A percentile compares a stretch with the other conserved stretches of the same genome.
Evolutionary conservation across 37 sponge, comb jelly and placozoan genomes (phyloP).

Genomic region (Beroe forskalii): DNA sequence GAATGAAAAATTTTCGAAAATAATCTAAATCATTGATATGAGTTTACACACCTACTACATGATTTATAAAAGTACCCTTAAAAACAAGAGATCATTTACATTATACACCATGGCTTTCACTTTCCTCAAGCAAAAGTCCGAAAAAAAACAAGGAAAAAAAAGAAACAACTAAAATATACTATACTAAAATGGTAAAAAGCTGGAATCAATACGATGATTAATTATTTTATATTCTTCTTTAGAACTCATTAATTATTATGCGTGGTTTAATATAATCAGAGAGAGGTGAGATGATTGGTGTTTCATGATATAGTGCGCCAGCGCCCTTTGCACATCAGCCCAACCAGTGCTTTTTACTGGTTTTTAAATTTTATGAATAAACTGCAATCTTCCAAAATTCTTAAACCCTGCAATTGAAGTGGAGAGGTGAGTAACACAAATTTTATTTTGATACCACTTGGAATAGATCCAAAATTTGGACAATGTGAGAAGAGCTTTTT

Average conservation of each 20-base stretch:
- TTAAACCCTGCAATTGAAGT: too few species aligned
- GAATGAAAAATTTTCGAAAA: too few species aligned
- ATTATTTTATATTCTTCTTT: too few species aligned
- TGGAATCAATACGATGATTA: background rate
- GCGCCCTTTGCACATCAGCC: constrained; percentile 4
- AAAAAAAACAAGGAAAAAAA: background rate
- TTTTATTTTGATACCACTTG: too few species aligned
- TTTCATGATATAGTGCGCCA: constrained; percentile 25
- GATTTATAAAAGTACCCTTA: background rate
- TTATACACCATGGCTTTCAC: background rate
- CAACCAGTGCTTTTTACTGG: background rate
- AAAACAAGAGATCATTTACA: background rate
- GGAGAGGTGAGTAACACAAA: too few species aligned
- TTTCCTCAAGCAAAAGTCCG: background rate
- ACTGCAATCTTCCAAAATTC: too few species aligned
- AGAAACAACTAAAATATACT: background rate
- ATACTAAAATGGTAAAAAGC: background rate
- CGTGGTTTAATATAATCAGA: background rate
- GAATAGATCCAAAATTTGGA: too few species aligned
- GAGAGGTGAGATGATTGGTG: background rate
- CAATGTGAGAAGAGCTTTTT: too few species aligned
- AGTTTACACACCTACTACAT: too few species aligned
- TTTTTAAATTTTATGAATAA: too few species aligned
- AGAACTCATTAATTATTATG: too few species aligned
- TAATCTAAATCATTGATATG: too few species aligned